Percentiles rank a stretch among this genome's conserved stretches.
These are phyloP conservation scores for Chymomyza caudatula DNA, from an alignment of 2,888 invertebrate species.

Conservation along the genomic window DNA sequence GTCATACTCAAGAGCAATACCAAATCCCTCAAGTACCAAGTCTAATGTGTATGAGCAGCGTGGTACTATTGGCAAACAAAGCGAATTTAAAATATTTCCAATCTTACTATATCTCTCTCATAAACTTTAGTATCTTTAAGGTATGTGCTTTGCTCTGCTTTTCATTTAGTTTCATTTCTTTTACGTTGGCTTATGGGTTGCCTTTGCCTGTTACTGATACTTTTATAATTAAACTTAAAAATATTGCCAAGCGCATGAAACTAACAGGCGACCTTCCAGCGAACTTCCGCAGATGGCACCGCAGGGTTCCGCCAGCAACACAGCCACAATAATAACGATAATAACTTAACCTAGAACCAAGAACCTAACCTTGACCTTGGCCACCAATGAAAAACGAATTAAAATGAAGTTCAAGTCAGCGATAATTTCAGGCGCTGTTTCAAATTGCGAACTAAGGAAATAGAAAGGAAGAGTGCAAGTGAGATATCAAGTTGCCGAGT, in stretches of 20 bases:
- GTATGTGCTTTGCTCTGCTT: not conserved
- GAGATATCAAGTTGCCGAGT: not conserved
- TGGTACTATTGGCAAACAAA: no score
- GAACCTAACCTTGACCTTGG: slow-evolving; percentile 52
- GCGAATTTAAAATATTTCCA: no score
- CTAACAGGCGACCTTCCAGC: not conserved
- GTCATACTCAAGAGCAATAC: no score
- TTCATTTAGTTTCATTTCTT: not conserved
- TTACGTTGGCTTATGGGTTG: not conserved
- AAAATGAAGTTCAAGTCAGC: slow-evolving; percentile 40
- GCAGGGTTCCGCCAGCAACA: not conserved
- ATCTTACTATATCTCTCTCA: no score
- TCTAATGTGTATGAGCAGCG: no score
- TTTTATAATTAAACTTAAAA: slow-evolving; percentile 57
- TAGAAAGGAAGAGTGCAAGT: not conserved
- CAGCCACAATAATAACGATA: slow-evolving; percentile 2
- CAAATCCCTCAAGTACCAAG: no score
- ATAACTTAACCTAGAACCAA: slow-evolving; percentile 8
- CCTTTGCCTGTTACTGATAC: slow-evolving; percentile 20
- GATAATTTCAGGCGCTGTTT: slow-evolving; percentile 32
- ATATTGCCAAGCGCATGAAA: not conserved
- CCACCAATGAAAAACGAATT: slow-evolving; percentile 13
- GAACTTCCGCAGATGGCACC: slow-evolving; percentile 2
- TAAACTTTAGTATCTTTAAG: not conserved
- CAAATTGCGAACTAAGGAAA: slow-evolving; percentile 17